Percentiles rank a stretch among this genome's conserved stretches.
Conservation (phyloP, 2,113 vertebrate species). For the Oryzias celebensis region DNA sequence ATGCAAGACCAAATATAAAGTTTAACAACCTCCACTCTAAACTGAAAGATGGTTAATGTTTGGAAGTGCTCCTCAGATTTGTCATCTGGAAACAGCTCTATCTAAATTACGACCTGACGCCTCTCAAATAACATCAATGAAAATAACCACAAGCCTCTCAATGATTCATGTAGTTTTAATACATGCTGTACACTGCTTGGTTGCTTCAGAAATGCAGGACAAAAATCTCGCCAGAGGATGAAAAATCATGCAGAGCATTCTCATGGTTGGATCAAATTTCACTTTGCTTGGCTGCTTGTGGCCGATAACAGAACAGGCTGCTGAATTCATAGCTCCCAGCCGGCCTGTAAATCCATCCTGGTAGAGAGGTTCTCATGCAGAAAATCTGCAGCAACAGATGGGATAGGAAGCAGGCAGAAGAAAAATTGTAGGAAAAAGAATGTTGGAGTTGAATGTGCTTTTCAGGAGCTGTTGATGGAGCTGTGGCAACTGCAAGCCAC, state of each 20-base stretch:
- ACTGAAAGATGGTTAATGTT: too few relatives aligned
- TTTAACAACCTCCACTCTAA: too few relatives aligned
- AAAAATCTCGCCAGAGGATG: slow-evolving; percentile 30
- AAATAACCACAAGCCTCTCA: slow-evolving; percentile 3
- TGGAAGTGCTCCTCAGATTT: neutral
- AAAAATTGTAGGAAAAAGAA: slow-evolving; percentile 4
- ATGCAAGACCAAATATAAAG: too few relatives aligned
- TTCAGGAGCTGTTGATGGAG: neutral
- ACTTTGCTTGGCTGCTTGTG: slow-evolving; percentile 54
- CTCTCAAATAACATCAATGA: slow-evolving; percentile 1
- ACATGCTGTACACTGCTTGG: slow-evolving; percentile 4
- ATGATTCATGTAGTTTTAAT: slow-evolving; percentile 6
- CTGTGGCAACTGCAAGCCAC: neutral
- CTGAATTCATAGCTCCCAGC: slow-evolving; percentile 46
- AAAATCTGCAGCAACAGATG: slow-evolving; percentile 32
- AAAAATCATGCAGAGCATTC: slow-evolving; percentile 45
- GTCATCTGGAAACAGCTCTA: neutral
- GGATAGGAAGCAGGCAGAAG: slow-evolving; percentile 10
- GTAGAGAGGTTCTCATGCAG: slow-evolving; percentile 33
- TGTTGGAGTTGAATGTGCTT: slow-evolving; percentile 2
- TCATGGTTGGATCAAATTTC: slow-evolving; percentile 51
- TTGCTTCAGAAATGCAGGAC: slow-evolving; percentile 8
- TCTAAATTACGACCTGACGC: neutral
- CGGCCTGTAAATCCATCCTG: slow-evolving; percentile 43
- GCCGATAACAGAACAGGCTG: slow-evolving; percentile 47